Percentiles rank a stretch among this genome's conserved stretches.
Evolutionary conservation across 2,888 invertebrate species (phyloP).

Genomic region (Melipona beecheii): DNA sequence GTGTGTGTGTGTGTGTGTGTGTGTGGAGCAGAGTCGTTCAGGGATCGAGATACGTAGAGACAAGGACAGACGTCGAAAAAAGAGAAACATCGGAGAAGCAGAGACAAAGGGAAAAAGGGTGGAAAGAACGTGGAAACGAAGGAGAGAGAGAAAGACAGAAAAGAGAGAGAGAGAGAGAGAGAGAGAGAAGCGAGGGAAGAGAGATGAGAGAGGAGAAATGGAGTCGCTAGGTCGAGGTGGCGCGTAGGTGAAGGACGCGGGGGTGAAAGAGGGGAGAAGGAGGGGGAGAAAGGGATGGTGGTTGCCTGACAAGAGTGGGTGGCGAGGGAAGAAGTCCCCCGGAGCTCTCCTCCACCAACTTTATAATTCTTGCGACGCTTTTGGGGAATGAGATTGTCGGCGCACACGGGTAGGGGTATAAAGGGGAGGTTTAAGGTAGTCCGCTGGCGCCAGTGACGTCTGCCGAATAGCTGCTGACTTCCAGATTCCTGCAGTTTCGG

Average conservation of each 20-base stretch:
- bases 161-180: not conserved
- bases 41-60: conserved; percentile 44
- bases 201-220: conserved; percentile 32
- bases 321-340: conserved; percentile 64
- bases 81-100: conserved; percentile 24
- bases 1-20: no score
- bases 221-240: conserved; percentile 62
- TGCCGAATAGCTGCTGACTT: conserved; percentile 82
- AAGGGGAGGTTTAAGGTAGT: conserved; percentile 79
- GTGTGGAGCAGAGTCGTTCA: not conserved
- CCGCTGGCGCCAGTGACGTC: conserved; percentile 83
- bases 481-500: conserved; percentile 80
- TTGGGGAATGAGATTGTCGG: conserved; percentile 81
- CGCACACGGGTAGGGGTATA: conserved; percentile 60
- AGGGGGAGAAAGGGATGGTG: conserved; percentile 30
- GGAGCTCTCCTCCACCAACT: conserved; percentile 78
- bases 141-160: not conserved
- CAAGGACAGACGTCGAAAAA: conserved; percentile 40
- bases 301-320: conserved; percentile 62
- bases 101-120: conserved; percentile 24
- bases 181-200: conserved; percentile 15
- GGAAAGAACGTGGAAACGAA: not conserved
- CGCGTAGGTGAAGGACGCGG: conserved; percentile 45
- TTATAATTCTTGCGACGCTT: conserved; percentile 84
- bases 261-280: conserved; percentile 10